Conservation (phyloP, 2,888 invertebrate species). For the Actias luna region DNA sequence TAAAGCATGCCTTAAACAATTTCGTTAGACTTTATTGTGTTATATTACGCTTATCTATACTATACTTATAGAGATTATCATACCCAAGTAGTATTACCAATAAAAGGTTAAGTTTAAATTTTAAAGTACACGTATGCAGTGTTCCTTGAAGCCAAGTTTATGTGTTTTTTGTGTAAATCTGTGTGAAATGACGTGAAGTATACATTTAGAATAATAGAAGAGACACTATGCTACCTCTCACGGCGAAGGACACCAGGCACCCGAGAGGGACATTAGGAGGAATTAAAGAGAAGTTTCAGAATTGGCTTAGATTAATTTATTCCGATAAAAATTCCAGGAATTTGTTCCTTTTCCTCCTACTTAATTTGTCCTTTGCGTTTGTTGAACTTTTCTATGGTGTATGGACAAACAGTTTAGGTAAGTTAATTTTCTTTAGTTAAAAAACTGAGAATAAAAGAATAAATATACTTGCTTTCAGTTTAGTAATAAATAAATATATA, state of each 20-base stretch:
- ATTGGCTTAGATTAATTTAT: constrained; percentile 93
- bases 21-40: not conserved
- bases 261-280: constrained; percentile 82
- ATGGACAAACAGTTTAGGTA: constrained; percentile 93
- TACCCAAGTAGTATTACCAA: not conserved
- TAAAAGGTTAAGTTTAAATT: constrained; percentile 68
- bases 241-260: constrained; percentile 85
- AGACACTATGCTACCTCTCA: constrained; percentile 87
- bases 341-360: constrained; percentile 93
- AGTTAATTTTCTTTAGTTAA: constrained; percentile 34
- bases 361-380: constrained; percentile 98
- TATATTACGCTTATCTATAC: not conserved
- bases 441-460: not conserved
- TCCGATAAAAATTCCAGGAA: constrained; percentile 96
- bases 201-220: constrained; percentile 34
- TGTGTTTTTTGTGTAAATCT: constrained; percentile 55
- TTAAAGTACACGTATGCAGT: constrained; percentile 78
- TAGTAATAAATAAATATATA: too few relatives aligned
- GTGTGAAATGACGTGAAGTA: constrained; percentile 67
- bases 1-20: constrained; percentile 23
- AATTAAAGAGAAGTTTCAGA: constrained; percentile 87
- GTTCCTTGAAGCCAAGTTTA: constrained; percentile 51
- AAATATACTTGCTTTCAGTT: too few relatives aligned
- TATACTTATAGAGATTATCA: not conserved
- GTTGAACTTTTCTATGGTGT: constrained; percentile 97